A percentile compares a stretch with the other conserved stretches of the same genome.
phyloP scores from a whole-genome alignment of 2,797 vertebrate genomes.

The Epinephelus malabaricus region DNA sequence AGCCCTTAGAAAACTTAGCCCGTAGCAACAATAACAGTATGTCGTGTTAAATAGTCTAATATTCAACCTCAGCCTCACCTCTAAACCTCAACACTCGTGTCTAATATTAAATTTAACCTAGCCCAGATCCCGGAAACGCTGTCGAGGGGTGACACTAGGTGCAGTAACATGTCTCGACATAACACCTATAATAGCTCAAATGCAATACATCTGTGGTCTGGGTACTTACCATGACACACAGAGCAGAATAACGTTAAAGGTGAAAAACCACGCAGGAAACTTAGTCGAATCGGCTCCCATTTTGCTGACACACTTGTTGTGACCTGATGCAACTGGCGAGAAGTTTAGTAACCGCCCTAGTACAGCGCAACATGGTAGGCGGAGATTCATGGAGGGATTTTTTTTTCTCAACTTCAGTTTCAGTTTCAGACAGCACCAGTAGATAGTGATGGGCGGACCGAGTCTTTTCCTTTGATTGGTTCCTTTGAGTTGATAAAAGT shows the following conservation, averaged over 20 bases:
- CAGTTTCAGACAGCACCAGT: too few species aligned
- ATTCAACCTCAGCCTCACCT: rapidly evolving
- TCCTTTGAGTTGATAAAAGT: too few species aligned
- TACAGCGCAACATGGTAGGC: rapidly evolving
- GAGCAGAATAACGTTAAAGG: background rate
- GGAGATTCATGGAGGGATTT: too few species aligned
- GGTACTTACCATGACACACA: conserved; percentile 43
- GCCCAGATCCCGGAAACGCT: too few species aligned
- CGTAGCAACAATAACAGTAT: too few species aligned
- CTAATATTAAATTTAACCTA: background rate
- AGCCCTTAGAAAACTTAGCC: too few species aligned
- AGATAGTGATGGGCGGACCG: too few species aligned
- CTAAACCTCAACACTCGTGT: background rate
- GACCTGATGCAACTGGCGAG: background rate
- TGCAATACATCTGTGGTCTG: rapidly evolving
- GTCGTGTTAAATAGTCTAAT: background rate
- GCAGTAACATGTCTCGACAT: background rate
- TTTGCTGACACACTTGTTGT: rapidly evolving
- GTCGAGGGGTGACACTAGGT: too few species aligned
- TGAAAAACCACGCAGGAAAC: background rate
- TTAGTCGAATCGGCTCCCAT: background rate
- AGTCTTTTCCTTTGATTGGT: too few species aligned
- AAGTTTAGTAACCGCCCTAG: rapidly evolving
- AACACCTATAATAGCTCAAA: background rate
- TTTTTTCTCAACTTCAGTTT: too few species aligned